These are phyloP conservation scores for Sorex fumeus DNA, from an alignment of 2,113 vertebrate genomes.

Conservation along the genomic window DNA sequence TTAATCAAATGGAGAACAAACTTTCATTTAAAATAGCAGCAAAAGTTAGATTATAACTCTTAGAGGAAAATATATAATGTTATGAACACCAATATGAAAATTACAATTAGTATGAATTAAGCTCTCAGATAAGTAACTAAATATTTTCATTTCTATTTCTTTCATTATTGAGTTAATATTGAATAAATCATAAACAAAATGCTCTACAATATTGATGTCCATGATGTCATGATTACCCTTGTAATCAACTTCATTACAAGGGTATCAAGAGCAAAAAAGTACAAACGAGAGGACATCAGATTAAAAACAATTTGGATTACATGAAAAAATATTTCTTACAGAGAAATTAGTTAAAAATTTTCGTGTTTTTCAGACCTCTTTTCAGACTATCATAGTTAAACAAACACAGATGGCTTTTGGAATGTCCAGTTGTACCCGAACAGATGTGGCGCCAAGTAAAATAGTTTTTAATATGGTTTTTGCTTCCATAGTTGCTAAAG, in stretches of 20 bases:
- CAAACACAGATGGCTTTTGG: slow-evolving; percentile 41
- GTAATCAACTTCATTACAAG: no score
- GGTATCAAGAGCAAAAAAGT: no score
- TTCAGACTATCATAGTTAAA: slow-evolving; percentile 60
- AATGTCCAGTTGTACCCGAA: slow-evolving; percentile 80
- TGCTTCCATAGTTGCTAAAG: slow-evolving; percentile 20
- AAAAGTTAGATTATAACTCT: slow-evolving; percentile 58
- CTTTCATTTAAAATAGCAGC: slow-evolving; percentile 2
- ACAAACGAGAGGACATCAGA: no score
- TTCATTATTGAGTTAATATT: no score
- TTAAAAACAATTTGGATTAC: no score
- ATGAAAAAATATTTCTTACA: no score
- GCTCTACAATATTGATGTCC: no score
- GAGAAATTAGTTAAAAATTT: no score
- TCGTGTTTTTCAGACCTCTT: not conserved
- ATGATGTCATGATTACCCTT: no score
- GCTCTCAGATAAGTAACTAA: not conserved
- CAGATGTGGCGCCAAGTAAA: slow-evolving; percentile 77
- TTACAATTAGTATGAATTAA: not conserved
- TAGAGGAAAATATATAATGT: not conserved
- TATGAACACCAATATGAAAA: not conserved
- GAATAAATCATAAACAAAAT: no score
- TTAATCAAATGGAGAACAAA: not conserved
- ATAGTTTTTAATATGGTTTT: slow-evolving; percentile 59
- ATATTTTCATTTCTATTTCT: no score